Conservation (phyloP, 1,140 invertebrate genomes). For the Polypedilum vanderplanki region DNA sequence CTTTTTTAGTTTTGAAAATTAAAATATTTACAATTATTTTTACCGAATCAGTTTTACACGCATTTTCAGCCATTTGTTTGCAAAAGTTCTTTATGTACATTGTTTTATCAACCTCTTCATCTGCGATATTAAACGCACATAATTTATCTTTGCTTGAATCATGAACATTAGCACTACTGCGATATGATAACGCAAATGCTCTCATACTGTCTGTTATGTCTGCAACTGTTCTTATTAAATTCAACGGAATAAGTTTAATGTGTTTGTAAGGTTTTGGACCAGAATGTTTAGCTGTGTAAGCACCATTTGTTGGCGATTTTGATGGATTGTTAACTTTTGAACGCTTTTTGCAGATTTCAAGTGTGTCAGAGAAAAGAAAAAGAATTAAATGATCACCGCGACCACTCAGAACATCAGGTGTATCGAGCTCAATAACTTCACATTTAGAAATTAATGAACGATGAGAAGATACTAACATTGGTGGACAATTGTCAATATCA, state of each 20-base stretch:
- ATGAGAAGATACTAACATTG: constrained; percentile 85
- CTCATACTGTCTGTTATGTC: constrained; percentile 78
- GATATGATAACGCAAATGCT: constrained; percentile 79
- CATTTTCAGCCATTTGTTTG: constrained; percentile 79
- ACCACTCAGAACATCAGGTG: constrained; percentile 71
- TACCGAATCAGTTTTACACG: constrained; percentile 75
- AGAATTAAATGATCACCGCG: constrained; percentile 81
- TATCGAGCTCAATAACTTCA: constrained; percentile 76
- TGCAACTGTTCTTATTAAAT: constrained; percentile 81
- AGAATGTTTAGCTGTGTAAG: constrained; percentile 35
- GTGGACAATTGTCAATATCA: constrained; percentile 94
- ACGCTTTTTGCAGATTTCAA: constrained; percentile 86
- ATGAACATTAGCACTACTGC: constrained; percentile 45
- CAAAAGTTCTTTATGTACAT: constrained; percentile 74
- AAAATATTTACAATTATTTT: constrained; percentile 34
- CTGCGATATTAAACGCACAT: constrained; percentile 76
- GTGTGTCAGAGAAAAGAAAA: constrained; percentile 88
- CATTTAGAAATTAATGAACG: constrained; percentile 77
- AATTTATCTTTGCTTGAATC: constrained; percentile 81
- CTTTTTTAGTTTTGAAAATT: not conserved
- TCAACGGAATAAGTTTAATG: constrained; percentile 77
- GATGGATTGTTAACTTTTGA: constrained; percentile 64
- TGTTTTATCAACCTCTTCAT: constrained; percentile 71
- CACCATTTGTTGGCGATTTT: constrained; percentile 58
- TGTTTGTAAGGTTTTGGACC: constrained; percentile 81